Base-by-base conservation (phyloP, 2,888 invertebrate species). In the Heliconius charithonia region DNA sequence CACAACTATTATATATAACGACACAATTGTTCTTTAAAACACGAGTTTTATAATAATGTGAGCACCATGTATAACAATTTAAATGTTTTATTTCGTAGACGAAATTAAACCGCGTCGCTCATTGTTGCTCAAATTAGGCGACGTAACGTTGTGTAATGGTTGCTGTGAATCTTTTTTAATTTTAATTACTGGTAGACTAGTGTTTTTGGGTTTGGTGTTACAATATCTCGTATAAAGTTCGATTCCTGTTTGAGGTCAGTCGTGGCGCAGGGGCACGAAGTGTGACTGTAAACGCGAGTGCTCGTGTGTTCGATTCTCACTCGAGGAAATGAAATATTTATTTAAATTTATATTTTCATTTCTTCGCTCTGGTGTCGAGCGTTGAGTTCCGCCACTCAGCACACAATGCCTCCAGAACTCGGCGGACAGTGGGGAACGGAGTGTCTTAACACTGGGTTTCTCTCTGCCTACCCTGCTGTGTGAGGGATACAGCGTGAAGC, bases 61-160 rank as follows among this genome's bases (percentile, higher is more conserved):
- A 16, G 41, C 25, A 41, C 25, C 69, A 25, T 69, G 72, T 59
- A 16, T 37, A 51, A 71, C n/a, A 32, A 37, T 72, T 71, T 32
- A 71, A n/a, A 56, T 32, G 32, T 72, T 72, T 59, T 72, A 72
- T 72, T 72, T 72, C 29, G 72, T 59, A 72, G 32, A 37, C 59
- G 3, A 72, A 59, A 72, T 72, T 72, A 72, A 72, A 72, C 32
- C 29, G 72, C 59, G 59, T 56, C 32, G 59, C 29, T 71, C 72
- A 72, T 72, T 78, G 63, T 72, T 72, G 51, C 27, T 25, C 56
- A 27, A 72, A 70, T 63, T 77, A 65, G 45, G 41, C 56, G n/a
- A 76, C 59, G 59, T 51, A 73, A 65, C 45, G 32, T 63, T 51
- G 9, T 32, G 62, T 65, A 45, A 72, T 51, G 19, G 51, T 19